These are phyloP conservation scores for Mustela erminea DNA, from an alignment of 2,797 vertebrate species.

Conservation along the genomic window DNA sequence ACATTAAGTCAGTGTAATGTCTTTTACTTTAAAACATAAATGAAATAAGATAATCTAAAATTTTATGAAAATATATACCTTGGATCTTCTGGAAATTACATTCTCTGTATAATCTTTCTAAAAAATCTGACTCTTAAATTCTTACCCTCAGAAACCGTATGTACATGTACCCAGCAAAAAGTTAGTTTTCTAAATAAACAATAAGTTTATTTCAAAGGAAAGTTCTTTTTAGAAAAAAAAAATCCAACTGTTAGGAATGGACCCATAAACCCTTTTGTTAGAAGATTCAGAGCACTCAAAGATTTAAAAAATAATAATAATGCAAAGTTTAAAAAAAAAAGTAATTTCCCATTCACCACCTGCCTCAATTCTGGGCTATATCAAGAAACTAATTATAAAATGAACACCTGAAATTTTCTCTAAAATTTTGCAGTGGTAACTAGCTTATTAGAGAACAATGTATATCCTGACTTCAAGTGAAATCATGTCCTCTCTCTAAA, in stretches of 20 bases:
- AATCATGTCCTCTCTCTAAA: neutral
- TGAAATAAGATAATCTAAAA: conserved; percentile 63
- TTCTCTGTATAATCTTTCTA: neutral
- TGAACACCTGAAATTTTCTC: conserved; percentile 40
- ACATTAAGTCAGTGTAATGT: neutral
- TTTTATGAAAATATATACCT: conserved; percentile 48
- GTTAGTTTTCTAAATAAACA: conserved; percentile 52
- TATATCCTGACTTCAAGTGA: neutral
- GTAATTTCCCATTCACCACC: neutral
- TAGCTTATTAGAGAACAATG: conserved; percentile 18
- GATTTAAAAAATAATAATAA: neutral
- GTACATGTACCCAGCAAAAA: neutral
- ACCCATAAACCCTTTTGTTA: neutral
- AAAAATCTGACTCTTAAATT: conserved; percentile 49
- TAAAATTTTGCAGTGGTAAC: neutral
- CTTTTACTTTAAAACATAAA: conserved; percentile 47
- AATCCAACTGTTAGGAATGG: neutral
- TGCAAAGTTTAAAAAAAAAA: neutral
- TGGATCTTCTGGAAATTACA: conserved; percentile 59
- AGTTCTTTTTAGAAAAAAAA: neutral
- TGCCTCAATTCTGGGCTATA: neutral
- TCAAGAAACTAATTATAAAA: conserved; percentile 35
- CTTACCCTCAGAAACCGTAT: conserved; percentile 32
- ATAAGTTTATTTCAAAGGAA: conserved; percentile 49
- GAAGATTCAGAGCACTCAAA: neutral